phyloP scores from a whole-genome alignment of 2,113 vertebrate genomes.

The Columba livia region DNA sequence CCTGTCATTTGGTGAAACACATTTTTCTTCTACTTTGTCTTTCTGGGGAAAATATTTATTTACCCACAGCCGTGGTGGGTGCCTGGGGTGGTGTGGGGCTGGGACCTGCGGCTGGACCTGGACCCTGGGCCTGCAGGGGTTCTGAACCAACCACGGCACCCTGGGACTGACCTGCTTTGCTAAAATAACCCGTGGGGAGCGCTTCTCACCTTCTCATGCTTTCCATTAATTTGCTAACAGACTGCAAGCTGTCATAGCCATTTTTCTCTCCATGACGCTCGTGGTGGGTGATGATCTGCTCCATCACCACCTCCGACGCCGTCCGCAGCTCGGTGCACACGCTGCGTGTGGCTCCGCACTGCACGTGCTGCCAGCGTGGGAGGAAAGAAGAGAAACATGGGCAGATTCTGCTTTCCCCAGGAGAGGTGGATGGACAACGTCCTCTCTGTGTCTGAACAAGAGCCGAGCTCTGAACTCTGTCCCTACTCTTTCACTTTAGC shows the following conservation, averaged over 20 bases:
- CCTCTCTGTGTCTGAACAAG: neutral
- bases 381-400: neutral
- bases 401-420: neutral
- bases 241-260: neutral
- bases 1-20: neutral
- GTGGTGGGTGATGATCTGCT: neutral
- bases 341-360: neutral
- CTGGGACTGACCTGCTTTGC: neutral
- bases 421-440: neutral
- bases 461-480: neutral
- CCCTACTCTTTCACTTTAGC: neutral
- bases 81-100: too few species aligned
- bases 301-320: neutral
- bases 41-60: neutral
- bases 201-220: neutral
- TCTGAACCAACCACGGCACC: neutral
- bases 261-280: neutral
- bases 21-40: neutral
- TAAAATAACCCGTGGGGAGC: neutral
- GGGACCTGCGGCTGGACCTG: too few species aligned
- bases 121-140: neutral
- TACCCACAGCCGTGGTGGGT: neutral
- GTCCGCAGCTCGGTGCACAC: neutral
- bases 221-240: constrained; percentile 15
- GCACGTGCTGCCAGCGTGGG: neutral